Percentiles rank a stretch among this genome's conserved stretches.
These are phyloP conservation scores for Hirtodrosophila trivittata DNA, from an alignment of 2,888 invertebrate genomes.

Conservation along the genomic window DNA sequence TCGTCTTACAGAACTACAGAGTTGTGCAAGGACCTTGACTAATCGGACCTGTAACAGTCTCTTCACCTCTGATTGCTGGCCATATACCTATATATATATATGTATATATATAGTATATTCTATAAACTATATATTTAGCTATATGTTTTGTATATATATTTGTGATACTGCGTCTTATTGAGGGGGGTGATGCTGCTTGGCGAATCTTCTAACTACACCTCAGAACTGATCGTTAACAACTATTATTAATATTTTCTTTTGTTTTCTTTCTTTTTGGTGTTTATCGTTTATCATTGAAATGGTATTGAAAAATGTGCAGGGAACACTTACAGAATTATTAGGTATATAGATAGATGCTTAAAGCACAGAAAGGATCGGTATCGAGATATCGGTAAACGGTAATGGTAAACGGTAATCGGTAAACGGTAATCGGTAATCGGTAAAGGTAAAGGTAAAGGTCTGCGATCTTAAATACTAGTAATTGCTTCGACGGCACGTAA, in stretches of 20 bases:
- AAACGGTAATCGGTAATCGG: neutral
- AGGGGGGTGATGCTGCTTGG: constrained; percentile 21
- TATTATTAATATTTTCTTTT: constrained; percentile 1
- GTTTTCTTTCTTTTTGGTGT: neutral
- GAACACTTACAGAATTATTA: constrained; percentile 41
- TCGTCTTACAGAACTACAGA: constrained; percentile 1
- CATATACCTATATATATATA: constrained; percentile 31
- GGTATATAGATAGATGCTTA: constrained; percentile 19
- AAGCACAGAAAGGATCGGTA: constrained; percentile 32
- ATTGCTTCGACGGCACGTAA: constrained; percentile 79
- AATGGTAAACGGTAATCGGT: constrained; percentile 29
- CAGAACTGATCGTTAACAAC: constrained; percentile 13
- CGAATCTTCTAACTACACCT: constrained; percentile 25
- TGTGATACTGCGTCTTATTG: constrained; percentile 58
- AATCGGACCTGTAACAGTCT: constrained; percentile 16
- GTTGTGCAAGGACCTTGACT: constrained; percentile 6
- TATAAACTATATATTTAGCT: constrained; percentile 46
- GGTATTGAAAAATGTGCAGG: constrained; percentile 59
- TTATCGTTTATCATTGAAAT: constrained; percentile 7
- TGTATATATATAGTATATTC: constrained; percentile 30
- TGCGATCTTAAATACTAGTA: constrained; percentile 78
- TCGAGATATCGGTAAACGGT: constrained; percentile 37
- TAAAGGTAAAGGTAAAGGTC: constrained; percentile 34
- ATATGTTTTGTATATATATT: constrained; percentile 37
- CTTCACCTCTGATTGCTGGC: constrained; percentile 19